Evolutionary conservation across 2,888 invertebrate genomes (phyloP).

Genomic region (Eupithecia centaureata): DNA sequence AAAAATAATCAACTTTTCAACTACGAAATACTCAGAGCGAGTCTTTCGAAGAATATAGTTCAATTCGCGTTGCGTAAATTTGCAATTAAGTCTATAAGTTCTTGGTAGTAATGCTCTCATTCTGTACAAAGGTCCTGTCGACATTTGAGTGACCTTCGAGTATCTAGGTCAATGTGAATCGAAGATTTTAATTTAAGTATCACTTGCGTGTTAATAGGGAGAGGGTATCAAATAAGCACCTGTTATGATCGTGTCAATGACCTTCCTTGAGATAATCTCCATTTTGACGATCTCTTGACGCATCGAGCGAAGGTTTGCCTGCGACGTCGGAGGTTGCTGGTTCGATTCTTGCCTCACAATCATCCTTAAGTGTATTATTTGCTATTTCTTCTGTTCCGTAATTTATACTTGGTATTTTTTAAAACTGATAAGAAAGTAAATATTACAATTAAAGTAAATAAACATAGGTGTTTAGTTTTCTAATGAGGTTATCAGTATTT

Average conservation of each 20-base stretch:
- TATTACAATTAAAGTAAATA: neutral
- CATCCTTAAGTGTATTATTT: neutral
- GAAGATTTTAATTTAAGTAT: conserved; percentile 30
- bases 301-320: too few species aligned
- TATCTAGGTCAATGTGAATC: conserved; percentile 69
- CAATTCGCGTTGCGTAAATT: conserved; percentile 22
- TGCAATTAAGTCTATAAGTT: neutral
- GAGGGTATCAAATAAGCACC: neutral
- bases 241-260: neutral
- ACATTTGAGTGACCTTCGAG: conserved; percentile 72
- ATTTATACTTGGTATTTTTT: too few species aligned
- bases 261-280: neutral
- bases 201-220: conserved; percentile 2
- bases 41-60: conserved; percentile 24
- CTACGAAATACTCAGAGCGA: too few species aligned
- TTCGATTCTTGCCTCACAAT: too few species aligned
- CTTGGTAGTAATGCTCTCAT: conserved; percentile 60
- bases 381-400: too few species aligned
- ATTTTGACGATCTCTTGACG: too few species aligned
- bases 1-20: neutral
- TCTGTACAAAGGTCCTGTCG: conserved; percentile 76
- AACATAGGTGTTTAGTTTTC: neutral
- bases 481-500: neutral
- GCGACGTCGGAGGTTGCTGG: too few species aligned
- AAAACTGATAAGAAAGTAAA: too few species aligned